Evolutionary conservation across 2,888 invertebrate genomes (phyloP).

Genomic region (Parelbella ahira): DNA sequence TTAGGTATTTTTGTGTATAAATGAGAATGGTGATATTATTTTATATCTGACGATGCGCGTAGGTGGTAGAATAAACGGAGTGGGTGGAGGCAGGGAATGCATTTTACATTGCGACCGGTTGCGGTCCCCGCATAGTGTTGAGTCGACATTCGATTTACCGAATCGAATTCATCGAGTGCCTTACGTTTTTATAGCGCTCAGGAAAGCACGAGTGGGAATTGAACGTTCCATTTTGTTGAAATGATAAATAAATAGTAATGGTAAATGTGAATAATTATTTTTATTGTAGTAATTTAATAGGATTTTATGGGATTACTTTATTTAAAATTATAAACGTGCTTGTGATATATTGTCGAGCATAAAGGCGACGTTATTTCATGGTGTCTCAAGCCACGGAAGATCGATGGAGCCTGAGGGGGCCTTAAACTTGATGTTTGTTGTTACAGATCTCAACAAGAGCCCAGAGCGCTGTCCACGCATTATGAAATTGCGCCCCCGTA

Average conservation of each 20-base stretch:
- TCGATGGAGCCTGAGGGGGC: conserved; percentile 40
- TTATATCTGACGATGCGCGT: conserved; percentile 46
- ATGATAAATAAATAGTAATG: conserved; percentile 1
- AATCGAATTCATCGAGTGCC: conserved; percentile 31
- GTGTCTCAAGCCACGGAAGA: conserved; percentile 26
- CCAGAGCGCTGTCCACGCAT: conserved; percentile 50
- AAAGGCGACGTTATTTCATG: conserved; percentile 7
- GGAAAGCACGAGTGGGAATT: conserved; percentile 12
- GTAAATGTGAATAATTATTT: conserved; percentile 15
- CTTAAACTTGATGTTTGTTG: conserved; percentile 54
- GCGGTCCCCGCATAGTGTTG: conserved; percentile 29
- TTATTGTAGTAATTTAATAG: conserved; percentile 9
- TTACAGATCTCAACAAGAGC: conserved; percentile 63
- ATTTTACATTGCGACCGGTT: conserved; percentile 50
- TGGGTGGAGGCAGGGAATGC: conserved; percentile 53
- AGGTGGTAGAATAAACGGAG: conserved; percentile 51
- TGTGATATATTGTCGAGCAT: conserved; percentile 26
- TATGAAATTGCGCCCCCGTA: conserved; percentile 67
- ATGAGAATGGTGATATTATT: conserved; percentile 40
- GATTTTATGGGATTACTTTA: neutral
- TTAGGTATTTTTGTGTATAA: conserved; percentile 30
- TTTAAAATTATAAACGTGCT: conserved; percentile 17
- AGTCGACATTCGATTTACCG: conserved; percentile 31
- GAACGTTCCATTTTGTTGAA: conserved; percentile 10
- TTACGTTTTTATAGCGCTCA: conserved; percentile 26